A percentile compares a stretch with the other conserved stretches of the same genome.
phyloP scores from a whole-genome alignment of 2,113 vertebrate species.

The Myrmecobius fasciatus region DNA sequence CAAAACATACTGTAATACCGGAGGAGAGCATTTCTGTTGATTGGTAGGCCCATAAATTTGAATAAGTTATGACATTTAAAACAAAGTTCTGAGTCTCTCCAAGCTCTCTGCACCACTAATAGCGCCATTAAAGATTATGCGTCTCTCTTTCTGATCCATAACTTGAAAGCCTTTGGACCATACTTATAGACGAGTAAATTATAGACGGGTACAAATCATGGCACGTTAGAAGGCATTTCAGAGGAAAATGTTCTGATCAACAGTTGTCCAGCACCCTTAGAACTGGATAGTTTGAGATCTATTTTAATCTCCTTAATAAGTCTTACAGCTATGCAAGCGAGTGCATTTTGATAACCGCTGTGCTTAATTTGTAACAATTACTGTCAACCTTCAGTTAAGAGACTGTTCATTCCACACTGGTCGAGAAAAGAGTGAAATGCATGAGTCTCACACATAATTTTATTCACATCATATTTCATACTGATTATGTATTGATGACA shows the following conservation, averaged over 20 bases:
- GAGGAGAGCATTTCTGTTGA: conserved; percentile 65
- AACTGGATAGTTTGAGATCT: conserved; percentile 87
- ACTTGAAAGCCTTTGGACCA: conserved; percentile 65
- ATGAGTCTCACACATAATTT: conserved; percentile 91
- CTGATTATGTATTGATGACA: conserved; percentile 96
- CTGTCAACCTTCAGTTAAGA: conserved; percentile 92
- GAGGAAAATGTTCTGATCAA: conserved; percentile 80
- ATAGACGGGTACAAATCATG: conserved; percentile 55
- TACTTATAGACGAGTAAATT: conserved; percentile 77
- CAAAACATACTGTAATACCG: conserved; percentile 59
- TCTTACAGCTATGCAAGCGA: conserved; percentile 90
- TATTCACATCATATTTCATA: conserved; percentile 94
- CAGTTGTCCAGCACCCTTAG: conserved; percentile 85
- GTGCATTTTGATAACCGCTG: conserved; percentile 91
- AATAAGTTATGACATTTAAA: conserved; percentile 65
- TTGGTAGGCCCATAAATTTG: conserved; percentile 55
- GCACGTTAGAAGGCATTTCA: conserved; percentile 51
- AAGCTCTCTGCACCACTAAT: conserved; percentile 42
- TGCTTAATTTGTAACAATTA: conserved; percentile 95
- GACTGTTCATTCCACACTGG: conserved; percentile 89
- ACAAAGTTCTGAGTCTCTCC: conserved; percentile 67
- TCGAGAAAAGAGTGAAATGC: conserved; percentile 89
- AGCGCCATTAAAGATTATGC: conserved; percentile 56
- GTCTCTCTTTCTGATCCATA: conserved; percentile 62
- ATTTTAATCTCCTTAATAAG: conserved; percentile 90